Percentiles rank a stretch among this genome's conserved stretches.
Evolutionary conservation across 2,888 invertebrate genomes (phyloP).

Genomic region (Piscicola geometra): DNA sequence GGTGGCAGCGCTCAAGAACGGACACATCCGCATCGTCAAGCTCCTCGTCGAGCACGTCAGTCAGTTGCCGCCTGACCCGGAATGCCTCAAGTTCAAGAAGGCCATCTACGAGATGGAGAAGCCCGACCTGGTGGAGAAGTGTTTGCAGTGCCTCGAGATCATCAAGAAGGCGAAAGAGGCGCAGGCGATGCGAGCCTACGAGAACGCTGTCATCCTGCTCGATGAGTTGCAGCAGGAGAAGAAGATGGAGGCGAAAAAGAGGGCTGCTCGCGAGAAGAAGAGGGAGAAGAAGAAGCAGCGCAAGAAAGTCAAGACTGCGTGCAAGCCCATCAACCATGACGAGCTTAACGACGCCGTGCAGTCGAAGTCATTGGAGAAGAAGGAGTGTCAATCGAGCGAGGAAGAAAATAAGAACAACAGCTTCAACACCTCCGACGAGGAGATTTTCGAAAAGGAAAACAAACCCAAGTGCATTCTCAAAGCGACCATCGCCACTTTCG

Average conservation of each 20-base stretch:
- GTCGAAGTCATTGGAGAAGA: slow-evolving; percentile 56
- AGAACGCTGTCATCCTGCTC: slow-evolving; percentile 88
- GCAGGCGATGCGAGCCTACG: slow-evolving; percentile 94
- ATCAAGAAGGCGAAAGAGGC: slow-evolving; percentile 94
- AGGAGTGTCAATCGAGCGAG: slow-evolving; percentile 50
- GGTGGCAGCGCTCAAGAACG: slow-evolving; percentile 94
- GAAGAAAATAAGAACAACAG: neutral
- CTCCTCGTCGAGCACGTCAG: slow-evolving; percentile 98
- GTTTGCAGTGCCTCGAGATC: slow-evolving; percentile 88
- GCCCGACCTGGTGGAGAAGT: slow-evolving; percentile 81
- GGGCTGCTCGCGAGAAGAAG: slow-evolving; percentile 81
- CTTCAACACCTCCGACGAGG: slow-evolving; percentile 11
- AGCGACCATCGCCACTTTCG: neutral
- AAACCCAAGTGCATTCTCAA: neutral
- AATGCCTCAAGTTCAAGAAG: slow-evolving; percentile 83
- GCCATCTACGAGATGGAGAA: slow-evolving; percentile 66
- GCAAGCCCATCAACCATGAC: slow-evolving; percentile 47
- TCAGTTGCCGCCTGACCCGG: slow-evolving; percentile 96
- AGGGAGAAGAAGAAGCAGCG: slow-evolving; percentile 73
- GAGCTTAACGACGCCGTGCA: neutral
- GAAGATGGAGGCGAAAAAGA: slow-evolving; percentile 80
- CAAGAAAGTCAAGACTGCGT: slow-evolving; percentile 60
- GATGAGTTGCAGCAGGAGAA: slow-evolving; percentile 92
- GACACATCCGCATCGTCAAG: slow-evolving; percentile 71
- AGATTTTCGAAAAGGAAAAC: neutral